Conservation (phyloP, 2,888 invertebrate genomes). For the Ferdinandea cuprea region DNA sequence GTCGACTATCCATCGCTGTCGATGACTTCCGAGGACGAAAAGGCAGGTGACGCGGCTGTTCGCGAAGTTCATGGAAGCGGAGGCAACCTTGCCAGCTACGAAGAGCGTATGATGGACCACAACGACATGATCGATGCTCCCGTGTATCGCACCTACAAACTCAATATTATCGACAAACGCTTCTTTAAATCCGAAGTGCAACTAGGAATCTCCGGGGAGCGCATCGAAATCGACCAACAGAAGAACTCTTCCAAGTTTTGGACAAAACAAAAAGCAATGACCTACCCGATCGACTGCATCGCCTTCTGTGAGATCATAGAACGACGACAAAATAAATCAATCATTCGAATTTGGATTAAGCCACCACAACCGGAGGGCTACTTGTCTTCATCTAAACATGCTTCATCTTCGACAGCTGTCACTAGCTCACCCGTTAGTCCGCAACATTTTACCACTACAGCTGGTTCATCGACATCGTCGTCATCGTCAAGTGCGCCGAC, state of each 20-base stretch:
- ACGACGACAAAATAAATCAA: constrained; percentile 88
- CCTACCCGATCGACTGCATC: constrained; percentile 93
- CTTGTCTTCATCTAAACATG: constrained; percentile 62
- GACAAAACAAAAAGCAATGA: constrained; percentile 90
- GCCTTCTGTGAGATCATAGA: constrained; percentile 94
- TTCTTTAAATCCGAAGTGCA: constrained; percentile 92
- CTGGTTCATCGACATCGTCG: constrained; percentile 69
- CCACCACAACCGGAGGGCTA: constrained; percentile 78
- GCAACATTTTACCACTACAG: constrained; percentile 78
- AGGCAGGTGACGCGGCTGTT: constrained; percentile 79
- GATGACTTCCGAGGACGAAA: constrained; percentile 83
- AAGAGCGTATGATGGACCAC: constrained; percentile 88
- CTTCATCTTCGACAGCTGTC: constrained; percentile 10
- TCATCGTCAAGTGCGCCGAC: constrained; percentile 76
- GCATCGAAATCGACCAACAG: constrained; percentile 93
- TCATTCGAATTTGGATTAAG: constrained; percentile 89
- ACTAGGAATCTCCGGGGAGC: constrained; percentile 94
- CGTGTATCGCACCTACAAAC: constrained; percentile 91
- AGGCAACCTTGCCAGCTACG: constrained; percentile 82
- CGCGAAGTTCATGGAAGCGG: constrained; percentile 81
- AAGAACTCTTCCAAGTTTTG: constrained; percentile 86
- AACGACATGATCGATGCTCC: constrained; percentile 93
- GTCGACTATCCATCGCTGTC: constrained; percentile 81
- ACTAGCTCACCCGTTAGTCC: constrained; percentile 79
- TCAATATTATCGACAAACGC: constrained; percentile 91